Evolutionary conservation across 2,113 vertebrate species (phyloP), one percentile per base, ranked within the genome.

Genomic region (Callocephalon fimbriatum): DNA sequence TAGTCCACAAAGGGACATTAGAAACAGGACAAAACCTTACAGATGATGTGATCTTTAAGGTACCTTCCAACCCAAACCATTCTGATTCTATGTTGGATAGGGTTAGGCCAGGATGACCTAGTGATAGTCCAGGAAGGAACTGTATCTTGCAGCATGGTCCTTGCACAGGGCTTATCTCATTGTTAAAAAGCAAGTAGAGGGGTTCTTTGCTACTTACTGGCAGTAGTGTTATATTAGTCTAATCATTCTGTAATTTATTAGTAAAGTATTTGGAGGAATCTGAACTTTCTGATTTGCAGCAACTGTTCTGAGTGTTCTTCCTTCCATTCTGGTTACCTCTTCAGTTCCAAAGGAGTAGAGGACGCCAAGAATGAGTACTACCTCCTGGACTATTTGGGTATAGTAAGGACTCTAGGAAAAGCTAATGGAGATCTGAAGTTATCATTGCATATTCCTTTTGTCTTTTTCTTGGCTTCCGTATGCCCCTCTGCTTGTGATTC

Each of bases 381-480:
- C 32, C 32, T 71, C 29, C n/a, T 48, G n/a, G 13, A 13, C 14
- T 67, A 1, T 13, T 29, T 42, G 22, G 31, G 19, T 83, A 15
- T 35, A 37, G 6, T 37, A 59, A 38, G 22, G 23, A n/a, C 72
- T 37, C 23, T 65, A 65, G 18, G 37, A 68, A 65, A 74, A 70
- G 6, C 17, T 38, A 8, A 4, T 0, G 4, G 16, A 58, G 4
- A 20, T 23, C n/a, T 83, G 32, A 88, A 83, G 22, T 35, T 11
- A 25, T 6, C 2, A 1, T 10, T 86, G 9, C 2, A 7, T 9
- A 2, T 31, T 51, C 0, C 29, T 27, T 53, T n/a, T 12, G 17
- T 5, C 22, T 25, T 25, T 48, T 66, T 38, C 27, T 56, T 13
- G 7, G 10, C 3, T 6, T 91, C 26, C 51, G 31, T 29, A 37